Conservation (phyloP, 2,888 invertebrate genomes). For the Habroteleia sp. region DNA sequence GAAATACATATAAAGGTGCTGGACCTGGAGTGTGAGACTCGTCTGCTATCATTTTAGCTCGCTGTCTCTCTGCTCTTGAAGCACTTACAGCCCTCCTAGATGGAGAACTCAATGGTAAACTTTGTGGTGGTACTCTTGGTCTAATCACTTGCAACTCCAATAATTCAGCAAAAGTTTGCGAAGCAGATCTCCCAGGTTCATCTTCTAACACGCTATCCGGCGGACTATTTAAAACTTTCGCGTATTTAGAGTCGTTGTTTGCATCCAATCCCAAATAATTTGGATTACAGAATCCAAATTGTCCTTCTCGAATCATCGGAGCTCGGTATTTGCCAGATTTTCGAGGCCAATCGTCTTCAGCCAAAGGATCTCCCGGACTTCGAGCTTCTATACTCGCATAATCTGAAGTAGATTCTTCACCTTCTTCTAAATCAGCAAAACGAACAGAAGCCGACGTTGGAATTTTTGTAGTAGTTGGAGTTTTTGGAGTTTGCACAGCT, state of each 20-base stretch:
- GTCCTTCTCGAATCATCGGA: constrained; percentile 80
- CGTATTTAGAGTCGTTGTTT: constrained; percentile 78
- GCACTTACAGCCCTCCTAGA: constrained; percentile 83
- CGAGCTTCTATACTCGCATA: constrained; percentile 88
- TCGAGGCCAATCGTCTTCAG: constrained; percentile 77
- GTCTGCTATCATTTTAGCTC: constrained; percentile 76
- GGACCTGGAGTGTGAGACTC: constrained; percentile 80
- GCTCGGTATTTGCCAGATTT: constrained; percentile 65
- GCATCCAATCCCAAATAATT: constrained; percentile 87
- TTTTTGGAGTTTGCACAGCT: constrained; percentile 81
- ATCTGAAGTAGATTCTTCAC: constrained; percentile 87
- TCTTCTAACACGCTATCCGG: constrained; percentile 85
- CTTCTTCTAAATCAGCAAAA: constrained; percentile 82
- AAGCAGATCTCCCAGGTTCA: constrained; percentile 79
- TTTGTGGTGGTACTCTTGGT: constrained; percentile 81
- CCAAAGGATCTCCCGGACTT: constrained; percentile 79
- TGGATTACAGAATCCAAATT: constrained; percentile 88
- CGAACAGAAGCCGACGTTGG: constrained; percentile 84
- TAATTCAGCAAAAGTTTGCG: constrained; percentile 76
- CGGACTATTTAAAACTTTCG: constrained; percentile 83
- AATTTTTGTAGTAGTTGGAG: constrained; percentile 79
- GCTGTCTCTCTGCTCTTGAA: constrained; percentile 82
- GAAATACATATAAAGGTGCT: constrained; percentile 84
- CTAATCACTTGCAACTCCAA: constrained; percentile 78
- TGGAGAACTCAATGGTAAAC: constrained; percentile 81